Evolutionary conservation across 2,888 invertebrate genomes (phyloP).

Genomic region (Gonocerus acuteangulatus): DNA sequence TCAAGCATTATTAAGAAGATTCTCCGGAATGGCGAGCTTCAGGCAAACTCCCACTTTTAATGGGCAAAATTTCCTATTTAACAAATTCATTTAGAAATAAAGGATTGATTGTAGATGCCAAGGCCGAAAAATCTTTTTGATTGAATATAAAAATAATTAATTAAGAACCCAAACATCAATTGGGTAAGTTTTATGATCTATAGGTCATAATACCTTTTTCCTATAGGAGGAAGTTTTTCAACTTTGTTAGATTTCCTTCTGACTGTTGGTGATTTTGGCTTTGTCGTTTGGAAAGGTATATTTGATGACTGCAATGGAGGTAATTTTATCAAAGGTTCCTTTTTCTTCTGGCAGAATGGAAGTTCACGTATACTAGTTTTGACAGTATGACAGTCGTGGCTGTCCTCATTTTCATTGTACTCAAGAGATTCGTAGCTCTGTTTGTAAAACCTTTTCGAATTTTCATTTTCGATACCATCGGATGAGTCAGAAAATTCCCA

Average conservation of each 20-base stretch:
- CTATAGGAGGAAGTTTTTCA: neutral
- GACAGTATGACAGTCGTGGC: constrained; percentile 18
- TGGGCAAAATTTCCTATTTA: too few relatives aligned
- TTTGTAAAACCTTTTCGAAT: constrained; percentile 2
- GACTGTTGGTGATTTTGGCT: neutral
- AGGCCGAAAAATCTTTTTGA: too few relatives aligned
- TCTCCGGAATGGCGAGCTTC: too few relatives aligned
- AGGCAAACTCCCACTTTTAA: too few relatives aligned
- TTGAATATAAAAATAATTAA: too few relatives aligned
- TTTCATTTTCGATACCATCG: neutral
- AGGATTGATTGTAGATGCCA: too few relatives aligned
- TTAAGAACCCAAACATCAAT: too few relatives aligned
- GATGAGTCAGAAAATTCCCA: constrained; percentile 2
- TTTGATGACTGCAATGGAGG: neutral
- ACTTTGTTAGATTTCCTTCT: constrained; percentile 18
- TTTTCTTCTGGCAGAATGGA: neutral
- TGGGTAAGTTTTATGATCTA: too few relatives aligned
- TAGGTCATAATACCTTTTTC: neutral
- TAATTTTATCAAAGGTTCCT: neutral
- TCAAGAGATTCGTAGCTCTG: constrained; percentile 28
- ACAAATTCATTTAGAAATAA: too few relatives aligned
- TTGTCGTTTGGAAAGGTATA: too few relatives aligned
- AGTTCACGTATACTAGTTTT: constrained; percentile 29
- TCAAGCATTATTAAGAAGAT: too few relatives aligned
- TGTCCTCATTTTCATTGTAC: constrained; percentile 16